Percentiles rank a stretch among this genome's conserved stretches.
Evolutionary conservation across 2,113 vertebrate genomes (phyloP).

Genomic region (Nerophis ophidion): DNA sequence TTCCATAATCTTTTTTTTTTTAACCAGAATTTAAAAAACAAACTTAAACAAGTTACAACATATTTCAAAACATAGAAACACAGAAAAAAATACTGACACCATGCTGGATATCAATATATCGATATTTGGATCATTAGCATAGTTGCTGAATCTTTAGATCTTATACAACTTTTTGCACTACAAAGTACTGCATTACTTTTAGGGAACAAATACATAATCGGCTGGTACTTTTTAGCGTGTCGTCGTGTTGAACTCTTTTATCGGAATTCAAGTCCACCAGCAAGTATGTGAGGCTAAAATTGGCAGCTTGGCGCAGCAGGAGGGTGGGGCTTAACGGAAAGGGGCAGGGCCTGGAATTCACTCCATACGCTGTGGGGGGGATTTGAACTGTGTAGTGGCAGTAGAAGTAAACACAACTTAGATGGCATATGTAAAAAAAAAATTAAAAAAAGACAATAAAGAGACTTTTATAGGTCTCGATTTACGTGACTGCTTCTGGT

Average conservation of each 20-base stretch:
- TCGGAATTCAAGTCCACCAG: background rate
- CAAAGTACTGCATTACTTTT: conserved; percentile 36
- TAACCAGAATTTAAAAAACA: too few relatives aligned
- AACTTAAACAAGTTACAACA: too few relatives aligned
- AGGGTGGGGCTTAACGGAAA: background rate
- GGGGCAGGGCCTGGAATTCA: too few relatives aligned
- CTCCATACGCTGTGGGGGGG: background rate
- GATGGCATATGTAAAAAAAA: background rate
- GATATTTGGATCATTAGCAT: background rate
- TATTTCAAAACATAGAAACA: too few relatives aligned
- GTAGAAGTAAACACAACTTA: background rate
- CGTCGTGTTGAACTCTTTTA: conserved; percentile 13
- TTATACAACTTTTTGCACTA: conserved; percentile 46
- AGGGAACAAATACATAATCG: conserved; percentile 28
- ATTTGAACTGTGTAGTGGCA: background rate
- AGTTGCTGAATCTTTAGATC: conserved; percentile 36
- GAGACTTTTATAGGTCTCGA: too few relatives aligned
- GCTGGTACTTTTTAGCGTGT: conserved; percentile 28
- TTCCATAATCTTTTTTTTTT: too few relatives aligned
- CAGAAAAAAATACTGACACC: too few relatives aligned
- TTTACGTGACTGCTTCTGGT: too few relatives aligned
- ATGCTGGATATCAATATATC: too few relatives aligned
- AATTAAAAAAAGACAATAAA: too few relatives aligned
- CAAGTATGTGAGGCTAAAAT: background rate
- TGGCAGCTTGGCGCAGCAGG: background rate